phyloP scores from a whole-genome alignment of 2,113 vertebrate genomes.

The Silurus meridionalis region DNA sequence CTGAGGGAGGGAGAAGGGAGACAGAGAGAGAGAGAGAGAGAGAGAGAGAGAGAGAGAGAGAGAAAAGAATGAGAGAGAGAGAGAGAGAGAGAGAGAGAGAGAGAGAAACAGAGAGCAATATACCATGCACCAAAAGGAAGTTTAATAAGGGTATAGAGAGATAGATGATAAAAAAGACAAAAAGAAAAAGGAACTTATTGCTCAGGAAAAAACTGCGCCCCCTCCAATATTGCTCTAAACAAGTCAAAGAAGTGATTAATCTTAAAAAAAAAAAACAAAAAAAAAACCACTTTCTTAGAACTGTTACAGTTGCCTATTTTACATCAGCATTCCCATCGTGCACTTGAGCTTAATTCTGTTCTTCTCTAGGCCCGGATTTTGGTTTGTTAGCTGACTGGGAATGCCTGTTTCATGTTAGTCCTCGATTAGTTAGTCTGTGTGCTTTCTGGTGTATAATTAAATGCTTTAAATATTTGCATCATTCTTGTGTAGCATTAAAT shows the following conservation, averaged over 20 bases:
- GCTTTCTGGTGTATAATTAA: not conserved
- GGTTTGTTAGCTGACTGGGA: not conserved
- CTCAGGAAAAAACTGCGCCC: not conserved
- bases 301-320: not conserved
- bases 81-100: not conserved
- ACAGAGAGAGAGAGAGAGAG: not conserved
- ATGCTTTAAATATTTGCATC: not conserved
- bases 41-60: not conserved
- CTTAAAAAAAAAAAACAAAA: not conserved
- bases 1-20: constrained; percentile 24
- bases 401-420: not conserved
- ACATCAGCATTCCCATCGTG: not conserved
- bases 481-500: not conserved
- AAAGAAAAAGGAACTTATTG: constrained; percentile 12
- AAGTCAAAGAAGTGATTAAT: not conserved
- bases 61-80: not conserved
- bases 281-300: not conserved
- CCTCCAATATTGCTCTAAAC: not conserved
- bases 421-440: not conserved
- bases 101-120: not conserved
- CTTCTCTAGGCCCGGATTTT: not conserved
- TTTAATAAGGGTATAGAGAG: not conserved
- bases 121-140: not conserved
- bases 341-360: not conserved
- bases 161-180: not conserved